These are phyloP conservation scores for Harpagoxenus sublaevis DNA, from an alignment of 2,888 invertebrate genomes.

Conservation along the genomic window DNA sequence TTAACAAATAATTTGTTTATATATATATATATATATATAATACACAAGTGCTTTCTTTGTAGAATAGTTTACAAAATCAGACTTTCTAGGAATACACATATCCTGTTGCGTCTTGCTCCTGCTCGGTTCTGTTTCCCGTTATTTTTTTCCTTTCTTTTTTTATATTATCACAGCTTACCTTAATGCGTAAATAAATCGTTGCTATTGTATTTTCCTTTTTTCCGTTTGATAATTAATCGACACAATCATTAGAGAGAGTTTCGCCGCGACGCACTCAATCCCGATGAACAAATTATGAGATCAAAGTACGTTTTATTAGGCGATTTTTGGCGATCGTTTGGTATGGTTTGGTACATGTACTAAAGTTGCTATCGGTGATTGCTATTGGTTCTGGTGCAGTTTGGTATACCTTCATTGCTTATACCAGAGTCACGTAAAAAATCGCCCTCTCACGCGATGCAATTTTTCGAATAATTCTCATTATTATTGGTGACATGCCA, in stretches of 20 bases:
- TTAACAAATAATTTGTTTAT: not conserved
- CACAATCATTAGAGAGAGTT: slow-evolving; percentile 23
- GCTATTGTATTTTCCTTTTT: slow-evolving; percentile 66
- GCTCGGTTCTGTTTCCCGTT: not conserved
- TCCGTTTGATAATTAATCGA: slow-evolving; percentile 21
- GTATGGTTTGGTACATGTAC: no score
- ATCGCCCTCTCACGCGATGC: slow-evolving; percentile 19
- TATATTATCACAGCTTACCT: slow-evolving; percentile 84
- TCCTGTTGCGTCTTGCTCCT: slow-evolving; percentile 69
- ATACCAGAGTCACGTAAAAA: no score
- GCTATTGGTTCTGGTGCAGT: no score
- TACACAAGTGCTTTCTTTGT: slow-evolving; percentile 80
- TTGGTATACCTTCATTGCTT: no score
- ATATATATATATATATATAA: slow-evolving; percentile 70
- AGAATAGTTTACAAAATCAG: slow-evolving; percentile 85
- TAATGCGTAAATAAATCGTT: slow-evolving; percentile 72
- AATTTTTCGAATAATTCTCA: not conserved
- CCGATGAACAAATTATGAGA: slow-evolving; percentile 12
- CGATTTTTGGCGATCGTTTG: no score
- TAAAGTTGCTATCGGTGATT: no score
- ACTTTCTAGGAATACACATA: slow-evolving; percentile 82
- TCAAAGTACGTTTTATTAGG: slow-evolving; percentile 13
- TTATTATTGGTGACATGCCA: slow-evolving; percentile 1
- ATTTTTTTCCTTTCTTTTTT: slow-evolving; percentile 75
- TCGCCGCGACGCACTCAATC: slow-evolving; percentile 20